Conservation (phyloP, 1,140 invertebrate genomes). For the Drosophila lowei region DNA sequence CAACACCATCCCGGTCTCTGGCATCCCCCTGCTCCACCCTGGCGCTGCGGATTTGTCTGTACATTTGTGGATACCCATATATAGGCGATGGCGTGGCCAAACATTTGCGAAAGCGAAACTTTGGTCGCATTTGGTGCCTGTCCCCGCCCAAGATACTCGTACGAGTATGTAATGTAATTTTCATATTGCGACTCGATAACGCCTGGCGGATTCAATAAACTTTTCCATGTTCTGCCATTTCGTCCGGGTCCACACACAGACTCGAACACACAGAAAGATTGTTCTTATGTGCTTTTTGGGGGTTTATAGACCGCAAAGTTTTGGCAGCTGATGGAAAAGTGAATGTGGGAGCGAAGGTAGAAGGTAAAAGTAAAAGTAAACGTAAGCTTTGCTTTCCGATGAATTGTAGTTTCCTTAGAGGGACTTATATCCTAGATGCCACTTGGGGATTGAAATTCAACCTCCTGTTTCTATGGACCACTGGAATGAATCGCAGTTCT, state of each 20-base stretch:
- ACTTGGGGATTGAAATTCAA: too few species aligned
- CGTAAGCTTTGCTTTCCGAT: conserved; percentile 19
- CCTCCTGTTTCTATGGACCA: too few species aligned
- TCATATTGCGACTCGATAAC: conserved; percentile 50
- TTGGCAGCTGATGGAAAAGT: conserved; percentile 15
- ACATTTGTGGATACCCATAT: conserved; percentile 46
- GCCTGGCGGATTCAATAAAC: conserved; percentile 63
- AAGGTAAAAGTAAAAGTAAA: conserved; percentile 7
- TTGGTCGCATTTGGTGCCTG: conserved; percentile 50
- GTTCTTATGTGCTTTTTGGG: neutral
- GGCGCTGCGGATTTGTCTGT: conserved; percentile 30
- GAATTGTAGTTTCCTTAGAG: conserved; percentile 5
- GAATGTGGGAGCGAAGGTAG: neutral
- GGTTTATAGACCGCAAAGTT: conserved; percentile 17
- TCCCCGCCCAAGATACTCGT: conserved; percentile 5
- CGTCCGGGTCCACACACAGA: conserved; percentile 37
- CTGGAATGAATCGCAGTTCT: too few species aligned
- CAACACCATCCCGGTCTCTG: neutral
- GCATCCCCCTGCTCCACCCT: neutral
- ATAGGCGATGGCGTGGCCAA: conserved; percentile 27
- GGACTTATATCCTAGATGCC: neutral
- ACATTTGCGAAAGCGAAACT: conserved; percentile 46
- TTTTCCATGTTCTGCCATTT: conserved; percentile 62
- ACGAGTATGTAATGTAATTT: conserved; percentile 47
- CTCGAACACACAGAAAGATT: conserved; percentile 29